These are phyloP conservation scores for Ceyx melanurus DNA, from an alignment of 2,113 vertebrate genomes.

Conservation along the genomic window DNA sequence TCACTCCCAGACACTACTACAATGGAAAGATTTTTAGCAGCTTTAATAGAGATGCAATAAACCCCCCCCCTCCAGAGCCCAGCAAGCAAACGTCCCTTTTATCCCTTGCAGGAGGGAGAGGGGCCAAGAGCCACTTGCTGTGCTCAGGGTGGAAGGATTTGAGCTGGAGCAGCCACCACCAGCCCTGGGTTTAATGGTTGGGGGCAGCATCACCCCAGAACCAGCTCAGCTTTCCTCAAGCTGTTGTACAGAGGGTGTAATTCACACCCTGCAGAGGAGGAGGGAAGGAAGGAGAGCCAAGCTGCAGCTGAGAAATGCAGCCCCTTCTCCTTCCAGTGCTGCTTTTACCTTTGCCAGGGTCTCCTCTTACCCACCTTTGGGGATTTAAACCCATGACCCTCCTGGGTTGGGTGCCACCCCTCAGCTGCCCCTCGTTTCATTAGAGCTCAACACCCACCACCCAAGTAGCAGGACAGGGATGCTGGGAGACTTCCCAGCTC, in stretches of 20 bases:
- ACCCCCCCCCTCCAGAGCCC: neutral
- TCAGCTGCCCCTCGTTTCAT: neutral
- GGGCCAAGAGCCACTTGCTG: neutral
- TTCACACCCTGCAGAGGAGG: neutral
- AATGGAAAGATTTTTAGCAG: slow-evolving; percentile 15
- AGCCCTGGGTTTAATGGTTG: neutral
- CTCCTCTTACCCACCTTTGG: neutral
- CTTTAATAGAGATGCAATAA: slow-evolving; percentile 8
- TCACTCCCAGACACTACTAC: slow-evolving; percentile 29
- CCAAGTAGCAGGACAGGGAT: accelerated
- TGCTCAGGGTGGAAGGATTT: neutral
- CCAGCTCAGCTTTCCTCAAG: neutral
- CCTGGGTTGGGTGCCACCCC: neutral
- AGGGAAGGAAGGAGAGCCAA: neutral
- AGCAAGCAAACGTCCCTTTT: neutral
- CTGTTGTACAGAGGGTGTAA: accelerated
- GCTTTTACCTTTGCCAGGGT: neutral
- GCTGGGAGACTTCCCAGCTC: neutral
- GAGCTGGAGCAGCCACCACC: neutral
- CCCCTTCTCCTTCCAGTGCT: accelerated
- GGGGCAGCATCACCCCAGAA: neutral
- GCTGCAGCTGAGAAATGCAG: accelerated
- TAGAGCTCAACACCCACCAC: accelerated
- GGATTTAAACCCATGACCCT: neutral
- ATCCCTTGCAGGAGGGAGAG: neutral